A percentile compares a stretch with the other conserved stretches of the same genome.
Evolutionary conservation across 2,888 invertebrate genomes (phyloP).

Genomic region (Volucella zonaria): DNA sequence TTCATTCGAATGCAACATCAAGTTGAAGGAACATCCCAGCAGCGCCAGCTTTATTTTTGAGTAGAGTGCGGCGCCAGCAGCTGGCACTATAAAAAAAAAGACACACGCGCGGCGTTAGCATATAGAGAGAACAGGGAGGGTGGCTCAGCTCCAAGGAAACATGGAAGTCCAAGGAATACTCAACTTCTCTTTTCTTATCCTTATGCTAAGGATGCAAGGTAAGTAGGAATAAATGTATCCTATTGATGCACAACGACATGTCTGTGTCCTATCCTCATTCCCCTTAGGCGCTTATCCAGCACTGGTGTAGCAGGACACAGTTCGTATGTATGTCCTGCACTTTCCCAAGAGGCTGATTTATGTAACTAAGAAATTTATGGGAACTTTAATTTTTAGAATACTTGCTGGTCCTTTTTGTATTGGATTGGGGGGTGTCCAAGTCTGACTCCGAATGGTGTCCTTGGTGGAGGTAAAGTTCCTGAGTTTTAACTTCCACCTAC

Average conservation of each 20-base stretch:
- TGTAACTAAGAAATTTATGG: slow-evolving; percentile 76
- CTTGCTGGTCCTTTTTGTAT: slow-evolving; percentile 5
- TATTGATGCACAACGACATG: slow-evolving; percentile 29
- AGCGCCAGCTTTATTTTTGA: slow-evolving; percentile 38
- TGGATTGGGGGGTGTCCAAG: neutral
- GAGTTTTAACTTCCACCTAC: neutral
- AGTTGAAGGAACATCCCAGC: slow-evolving; percentile 40
- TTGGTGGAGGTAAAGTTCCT: slow-evolving; percentile 17
- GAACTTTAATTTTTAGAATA: slow-evolving; percentile 77
- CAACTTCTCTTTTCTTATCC: slow-evolving; percentile 79
- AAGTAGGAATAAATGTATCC: slow-evolving; percentile 71
- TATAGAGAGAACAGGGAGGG: slow-evolving; percentile 12
- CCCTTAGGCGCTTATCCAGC: slow-evolving; percentile 34
- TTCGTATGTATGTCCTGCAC: neutral
- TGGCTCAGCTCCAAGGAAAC: slow-evolving; percentile 77
- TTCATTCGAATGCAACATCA: slow-evolving; percentile 62
- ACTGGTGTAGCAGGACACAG: neutral
- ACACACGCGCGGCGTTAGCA: slow-evolving; percentile 23
- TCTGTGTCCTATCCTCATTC: neutral
- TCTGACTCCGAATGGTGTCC: neutral
- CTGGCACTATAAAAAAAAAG: slow-evolving; percentile 9
- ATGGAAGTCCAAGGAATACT: slow-evolving; percentile 80
- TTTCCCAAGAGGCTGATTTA: slow-evolving; percentile 75
- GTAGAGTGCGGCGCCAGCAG: slow-evolving; percentile 23
- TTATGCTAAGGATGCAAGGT: slow-evolving; percentile 80